A percentile compares a stretch with the other conserved stretches of the same genome.
These are phyloP conservation scores for Callosobruchus maculatus DNA, from an alignment of 2,888 invertebrate species.

Conservation along the genomic window DNA sequence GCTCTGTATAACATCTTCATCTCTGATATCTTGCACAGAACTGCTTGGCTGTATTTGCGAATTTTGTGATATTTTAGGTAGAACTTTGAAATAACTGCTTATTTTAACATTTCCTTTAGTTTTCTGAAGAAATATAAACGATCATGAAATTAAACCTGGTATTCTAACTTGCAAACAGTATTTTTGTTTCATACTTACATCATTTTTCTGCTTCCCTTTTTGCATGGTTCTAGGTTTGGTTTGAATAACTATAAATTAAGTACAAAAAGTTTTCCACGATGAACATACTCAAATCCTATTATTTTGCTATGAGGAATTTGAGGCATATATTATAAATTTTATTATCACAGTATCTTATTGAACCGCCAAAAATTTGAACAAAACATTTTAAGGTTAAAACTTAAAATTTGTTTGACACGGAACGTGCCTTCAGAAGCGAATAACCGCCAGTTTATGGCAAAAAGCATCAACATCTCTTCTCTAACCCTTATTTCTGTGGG, in stretches of 20 bases:
- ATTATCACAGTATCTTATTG: no score
- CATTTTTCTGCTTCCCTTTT: neutral
- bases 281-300: no score
- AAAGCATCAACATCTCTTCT: no score
- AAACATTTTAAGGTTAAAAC: neutral
- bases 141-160: neutral
- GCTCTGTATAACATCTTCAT: neutral
- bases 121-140: slow-evolving; percentile 4
- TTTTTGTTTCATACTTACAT: neutral
- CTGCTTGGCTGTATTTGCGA: slow-evolving; percentile 1
- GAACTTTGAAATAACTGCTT: slow-evolving; percentile 22
- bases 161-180: neutral
- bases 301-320: no score
- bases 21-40: slow-evolving; percentile 1
- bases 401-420: neutral
- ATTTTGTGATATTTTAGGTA: neutral
- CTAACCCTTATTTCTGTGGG: no score
- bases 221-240: neutral
- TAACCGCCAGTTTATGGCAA: neutral
- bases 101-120: slow-evolving; percentile 25
- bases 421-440: neutral
- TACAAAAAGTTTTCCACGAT: no score
- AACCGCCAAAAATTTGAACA: neutral
- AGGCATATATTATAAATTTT: no score
- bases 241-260: no score